Base-by-base conservation (phyloP, 1,140 invertebrate species). In the Theocolax elegans region DNA sequence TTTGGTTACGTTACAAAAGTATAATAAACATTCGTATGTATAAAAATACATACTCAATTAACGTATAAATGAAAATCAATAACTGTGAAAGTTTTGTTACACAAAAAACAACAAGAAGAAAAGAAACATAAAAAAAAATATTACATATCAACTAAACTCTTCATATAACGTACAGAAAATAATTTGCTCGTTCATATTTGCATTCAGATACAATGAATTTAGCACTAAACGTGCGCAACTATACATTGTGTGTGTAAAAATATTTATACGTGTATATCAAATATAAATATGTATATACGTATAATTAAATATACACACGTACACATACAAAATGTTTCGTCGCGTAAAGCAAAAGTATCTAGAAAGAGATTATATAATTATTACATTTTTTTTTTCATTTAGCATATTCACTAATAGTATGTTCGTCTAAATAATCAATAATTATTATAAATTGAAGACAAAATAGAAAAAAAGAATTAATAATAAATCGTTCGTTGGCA, bases 401-500 rank as follows among this genome's bases (percentile, higher is more conserved):
- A 77, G 72, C 72, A 70, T 80, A 81, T 58, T 80, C 73, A 69
- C 83, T 80, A 83, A 81, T 83, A 77, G 80, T 82, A 78, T 75
- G n/a, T 76, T 71, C 80, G 71, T 80, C 80, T 82, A 81, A 83
- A 80, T 81, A 82, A 83, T 81, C 76, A 76, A 78, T 77, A 79
- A 81, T 82, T 78, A 81, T 80, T 75, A 80, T 82, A 80, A 82
- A 83, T 81, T 84, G 78, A 73, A 80, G 76, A 82, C 72, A 80
- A 81, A 80, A 77, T 76, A 76, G 10, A 75, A 74, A 74, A 75
- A n/a, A n/a, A n/a, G n/a, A n/a, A n/a, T n/a, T 72, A 76, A 77
- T 79, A 74, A 77, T 80, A 73, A n/a, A 80, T 81, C 79, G 73
- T 85, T 84, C 80, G 83, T 85, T 86, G 83, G 82, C 82, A 84